A percentile compares a stretch with the other conserved stretches of the same genome.
Evolutionary conservation across 2,888 invertebrate genomes (phyloP).

Genomic region (Labia minor): DNA sequence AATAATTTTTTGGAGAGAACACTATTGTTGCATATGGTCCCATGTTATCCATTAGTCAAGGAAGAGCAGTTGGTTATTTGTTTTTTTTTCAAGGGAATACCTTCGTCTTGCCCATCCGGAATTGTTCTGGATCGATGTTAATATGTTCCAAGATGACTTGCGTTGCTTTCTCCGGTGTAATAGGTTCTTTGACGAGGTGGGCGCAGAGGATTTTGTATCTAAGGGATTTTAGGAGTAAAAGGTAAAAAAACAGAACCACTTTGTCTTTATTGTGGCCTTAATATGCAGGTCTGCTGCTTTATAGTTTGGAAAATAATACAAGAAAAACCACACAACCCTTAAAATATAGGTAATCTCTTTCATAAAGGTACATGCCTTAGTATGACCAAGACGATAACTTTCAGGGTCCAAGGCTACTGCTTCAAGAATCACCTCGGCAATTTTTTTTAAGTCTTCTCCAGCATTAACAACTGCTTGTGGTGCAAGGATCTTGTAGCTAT

Average conservation of each 20-base stretch:
- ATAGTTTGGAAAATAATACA: not conserved
- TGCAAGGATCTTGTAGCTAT: slow-evolving; percentile 97
- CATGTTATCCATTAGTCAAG: slow-evolving; percentile 2
- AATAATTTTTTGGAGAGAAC: not conserved
- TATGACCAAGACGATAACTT: slow-evolving; percentile 93
- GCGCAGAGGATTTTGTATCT: slow-evolving; percentile 99
- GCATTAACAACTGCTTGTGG: slow-evolving; percentile 73
- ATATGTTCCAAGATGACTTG: slow-evolving; percentile 70
- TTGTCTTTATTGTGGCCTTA: slow-evolving; percentile 16
- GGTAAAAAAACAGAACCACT: slow-evolving; percentile 17
- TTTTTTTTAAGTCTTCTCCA: slow-evolving; percentile 63
- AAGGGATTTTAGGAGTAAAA: slow-evolving; percentile 30
- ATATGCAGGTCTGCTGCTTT: slow-evolving; percentile 21
- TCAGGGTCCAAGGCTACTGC: slow-evolving; percentile 75
- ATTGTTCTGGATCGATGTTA: slow-evolving; percentile 85
- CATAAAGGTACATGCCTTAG: slow-evolving; percentile 74
- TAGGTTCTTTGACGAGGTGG: slow-evolving; percentile 64
- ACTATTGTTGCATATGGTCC: not conserved
- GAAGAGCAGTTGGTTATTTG: not conserved
- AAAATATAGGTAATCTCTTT: not conserved
- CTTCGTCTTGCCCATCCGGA: slow-evolving; percentile 91
- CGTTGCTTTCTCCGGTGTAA: slow-evolving; percentile 65
- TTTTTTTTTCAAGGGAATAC: slow-evolving; percentile 47
- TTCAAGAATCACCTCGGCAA: slow-evolving; percentile 71
- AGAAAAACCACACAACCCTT: not conserved